Base-by-base conservation (phyloP, 2,888 invertebrate genomes). In the Zaprionus bogoriensis region DNA sequence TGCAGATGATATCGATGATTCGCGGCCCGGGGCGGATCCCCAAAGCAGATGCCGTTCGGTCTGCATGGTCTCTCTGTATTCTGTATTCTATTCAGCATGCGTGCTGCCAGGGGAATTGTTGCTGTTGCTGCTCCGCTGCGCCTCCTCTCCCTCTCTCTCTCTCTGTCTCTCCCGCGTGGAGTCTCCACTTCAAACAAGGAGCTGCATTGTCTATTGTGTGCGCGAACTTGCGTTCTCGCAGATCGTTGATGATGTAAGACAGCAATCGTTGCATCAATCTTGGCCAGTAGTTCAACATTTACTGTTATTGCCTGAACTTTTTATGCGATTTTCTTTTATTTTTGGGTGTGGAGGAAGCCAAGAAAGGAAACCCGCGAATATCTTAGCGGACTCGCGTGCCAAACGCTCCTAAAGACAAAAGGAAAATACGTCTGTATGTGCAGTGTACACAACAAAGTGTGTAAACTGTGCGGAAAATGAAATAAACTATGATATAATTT, bases 241-340 rank as follows among this genome's bases (percentile, higher is more conserved):
- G 76, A 71, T 78, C 75, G 75, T 39, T 61, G 71, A 77, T 80
- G 76, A 77, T 77, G 78, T 70, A 70, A 77, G 75, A 59, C 52
- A 17, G 54, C 78, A 77, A 81, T 78, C 72, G 76, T 59, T 71
- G 67, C 67, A 75, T 77, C 76, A 78, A 77, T 81, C 79, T 76
- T 78, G 79, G 76, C 83, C 79, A 82, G 82, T 82, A 75, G 76
- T 78, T 77, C 82, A 82, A 62, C 79, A 67, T 82, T 82, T 78
- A 81, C 76, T 70, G 82, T 81, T 76, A 76, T 77, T 77, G 77
- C 54, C 59, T 70, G 78, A 51, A 69, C 54, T 68, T 61, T n/a
- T 68, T 54, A 67, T 47, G 57, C 50, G 36, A 48, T 54, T 67
- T 38, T 58, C 55, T 74, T 54, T 48, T 48, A 36, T 45, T 65